Conservation (phyloP, 2,113 vertebrate species). For the Cyphomyrus plagiostoma region DNA sequence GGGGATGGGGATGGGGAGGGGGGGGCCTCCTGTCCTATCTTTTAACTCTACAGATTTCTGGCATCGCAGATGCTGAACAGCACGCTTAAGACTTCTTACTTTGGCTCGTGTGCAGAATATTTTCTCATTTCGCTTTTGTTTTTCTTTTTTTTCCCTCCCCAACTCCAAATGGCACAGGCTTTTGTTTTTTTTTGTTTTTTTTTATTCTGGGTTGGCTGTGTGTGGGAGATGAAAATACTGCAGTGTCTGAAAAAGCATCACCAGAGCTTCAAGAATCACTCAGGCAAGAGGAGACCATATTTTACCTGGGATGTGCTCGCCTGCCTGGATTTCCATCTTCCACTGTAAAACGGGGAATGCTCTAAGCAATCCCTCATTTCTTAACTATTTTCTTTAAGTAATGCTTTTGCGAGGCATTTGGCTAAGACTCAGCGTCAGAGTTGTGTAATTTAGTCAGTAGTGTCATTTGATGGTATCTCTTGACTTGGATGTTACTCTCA, state of each 20-base stretch:
- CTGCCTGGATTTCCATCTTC: not conserved
- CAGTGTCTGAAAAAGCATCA: constrained; percentile 21
- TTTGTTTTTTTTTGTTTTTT: constrained; percentile 15
- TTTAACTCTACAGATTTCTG: not conserved
- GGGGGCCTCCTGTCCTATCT: not conserved
- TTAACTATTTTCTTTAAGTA: not conserved
- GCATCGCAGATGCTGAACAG: not conserved
- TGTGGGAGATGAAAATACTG: constrained; percentile 24
- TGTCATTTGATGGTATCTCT: not conserved
- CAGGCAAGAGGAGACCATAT: not conserved
- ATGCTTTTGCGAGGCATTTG: not conserved
- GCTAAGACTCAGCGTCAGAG: not conserved
- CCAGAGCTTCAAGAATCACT: constrained; percentile 3
- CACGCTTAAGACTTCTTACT: not conserved
- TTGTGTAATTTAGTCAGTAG: not conserved
- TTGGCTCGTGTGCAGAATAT: constrained; percentile 14
- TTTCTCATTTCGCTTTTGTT: constrained; percentile 15
- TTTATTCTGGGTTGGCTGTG: constrained; percentile 24
- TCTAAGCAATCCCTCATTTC: not conserved
- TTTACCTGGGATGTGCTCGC: constrained; percentile 6
- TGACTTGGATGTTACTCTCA: not conserved
- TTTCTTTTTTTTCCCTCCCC: not conserved
- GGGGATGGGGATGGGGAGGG: not conserved
- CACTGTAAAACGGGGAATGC: not conserved
- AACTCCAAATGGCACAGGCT: constrained; percentile 23